Conservation (phyloP, 2,888 invertebrate species). For the Megaustenia siamemsis region DNA sequence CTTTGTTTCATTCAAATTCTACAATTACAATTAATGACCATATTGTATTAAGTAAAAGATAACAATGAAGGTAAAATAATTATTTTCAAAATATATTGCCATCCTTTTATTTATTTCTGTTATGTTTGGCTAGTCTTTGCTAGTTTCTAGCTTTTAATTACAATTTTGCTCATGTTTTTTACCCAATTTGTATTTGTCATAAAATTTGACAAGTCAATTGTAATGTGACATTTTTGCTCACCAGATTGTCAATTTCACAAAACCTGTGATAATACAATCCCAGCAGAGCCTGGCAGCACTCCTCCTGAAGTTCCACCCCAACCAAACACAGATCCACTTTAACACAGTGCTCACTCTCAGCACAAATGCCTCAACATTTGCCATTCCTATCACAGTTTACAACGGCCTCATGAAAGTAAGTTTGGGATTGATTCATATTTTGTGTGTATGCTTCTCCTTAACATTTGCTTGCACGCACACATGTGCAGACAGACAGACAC, state of each 20-base stretch:
- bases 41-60: too few relatives aligned
- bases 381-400: conserved; percentile 87
- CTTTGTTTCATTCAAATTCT: too few relatives aligned
- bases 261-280: conserved; percentile 83
- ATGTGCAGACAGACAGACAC: background rate
- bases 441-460: background rate
- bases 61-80: too few relatives aligned
- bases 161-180: too few relatives aligned
- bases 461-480: background rate
- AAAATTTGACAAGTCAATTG: background rate
- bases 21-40: too few relatives aligned
- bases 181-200: background rate
- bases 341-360: conserved; percentile 85
- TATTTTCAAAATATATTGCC: too few relatives aligned
- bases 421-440: background rate
- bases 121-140: too few relatives aligned
- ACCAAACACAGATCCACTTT: conserved; percentile 83
- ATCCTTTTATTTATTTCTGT: too few relatives aligned
- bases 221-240: background rate
- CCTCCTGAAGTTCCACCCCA: conserved; percentile 83
- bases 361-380: conserved; percentile 88
- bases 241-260: conserved; percentile 82
- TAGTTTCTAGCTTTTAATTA: too few relatives aligned
- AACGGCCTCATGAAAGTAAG: conserved; percentile 85
- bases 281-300: conserved; percentile 84